Base-by-base conservation (phyloP, 2,888 invertebrate species). In the Timema podura region DNA sequence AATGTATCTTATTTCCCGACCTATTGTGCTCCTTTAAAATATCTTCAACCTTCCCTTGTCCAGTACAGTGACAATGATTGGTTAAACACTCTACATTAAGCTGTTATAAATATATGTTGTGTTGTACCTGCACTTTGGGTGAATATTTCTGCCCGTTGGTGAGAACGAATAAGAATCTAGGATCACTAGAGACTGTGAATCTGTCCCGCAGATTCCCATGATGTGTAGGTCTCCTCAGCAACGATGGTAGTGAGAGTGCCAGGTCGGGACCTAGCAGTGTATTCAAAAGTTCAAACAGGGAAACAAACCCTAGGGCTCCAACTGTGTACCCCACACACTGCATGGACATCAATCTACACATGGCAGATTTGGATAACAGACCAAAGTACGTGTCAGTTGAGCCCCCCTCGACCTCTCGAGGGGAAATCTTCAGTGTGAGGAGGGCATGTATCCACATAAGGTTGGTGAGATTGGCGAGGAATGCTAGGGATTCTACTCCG, bases 381-480 rank as follows among this genome's bases (percentile, higher is more conserved):
- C 75, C 71, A 45, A 67, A 71, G 1, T 59, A 16, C 13, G 49
- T 44, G n/a, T 46, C 46, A 30, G 2, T 30, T 30, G 30, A 30
- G 30, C 30, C 30, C 30, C 30, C 30, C 30, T 30, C 3, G 30
- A 30, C 30, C 30, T 30, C 30, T 30, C 47, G 9, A 15, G 15
- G 47, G n/a, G 13, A 45, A 0, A 66, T 49, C 67, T 72, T 71
- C 10, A 73, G 57, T 5, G 48, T 30, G 10, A 82, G 49, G 5
- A 76, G 72, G 3, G 79, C 74, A 68, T 82, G 82, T 30, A 81
- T 71, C 71, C 80, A 79, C 75, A 82, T 74, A 13, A 82, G 75
- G 75, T 82, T 82, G 77, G 80, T 79, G 3, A 80, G 73, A 71
- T 82, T 82, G 9, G 79, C 48, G 54, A 80, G 79, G 70, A 81